phyloP scores from a whole-genome alignment of 1,140 invertebrate genomes.

The Hylaeus volcanicus region DNA sequence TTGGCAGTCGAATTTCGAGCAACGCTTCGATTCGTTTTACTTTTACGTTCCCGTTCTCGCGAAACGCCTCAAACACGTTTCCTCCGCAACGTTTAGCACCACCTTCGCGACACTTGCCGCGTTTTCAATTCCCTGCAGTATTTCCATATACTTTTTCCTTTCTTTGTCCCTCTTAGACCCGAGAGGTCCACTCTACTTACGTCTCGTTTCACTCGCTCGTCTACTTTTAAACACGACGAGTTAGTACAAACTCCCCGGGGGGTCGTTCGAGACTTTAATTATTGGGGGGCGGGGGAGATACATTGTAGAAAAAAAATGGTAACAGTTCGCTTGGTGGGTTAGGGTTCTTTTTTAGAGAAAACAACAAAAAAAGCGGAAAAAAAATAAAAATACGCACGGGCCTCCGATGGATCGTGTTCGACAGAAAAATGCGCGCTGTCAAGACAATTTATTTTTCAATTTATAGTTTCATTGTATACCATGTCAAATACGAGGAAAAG shows the following conservation, averaged over 20 bases:
- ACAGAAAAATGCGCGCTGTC: slow-evolving; percentile 21
- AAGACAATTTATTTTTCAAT: slow-evolving; percentile 14
- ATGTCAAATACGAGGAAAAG: no score
- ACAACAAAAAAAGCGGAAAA: slow-evolving; percentile 51
- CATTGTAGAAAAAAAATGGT: slow-evolving; percentile 23
- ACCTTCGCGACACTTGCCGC: slow-evolving; percentile 63
- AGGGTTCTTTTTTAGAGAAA: slow-evolving; percentile 35
- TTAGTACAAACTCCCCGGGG: slow-evolving; percentile 64
- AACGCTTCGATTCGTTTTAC: slow-evolving; percentile 19
- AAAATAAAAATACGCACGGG: slow-evolving; percentile 49
- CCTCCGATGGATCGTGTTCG: slow-evolving; percentile 16
- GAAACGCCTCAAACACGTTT: background rate
- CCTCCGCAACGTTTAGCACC: slow-evolving; percentile 59
- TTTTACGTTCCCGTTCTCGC: background rate
- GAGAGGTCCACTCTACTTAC: slow-evolving; percentile 10
- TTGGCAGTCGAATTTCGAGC: background rate
- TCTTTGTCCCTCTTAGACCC: slow-evolving; percentile 11
- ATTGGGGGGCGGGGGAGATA: slow-evolving; percentile 4
- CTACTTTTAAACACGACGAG: slow-evolving; percentile 61
- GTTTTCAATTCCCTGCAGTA: background rate
- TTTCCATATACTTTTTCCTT: slow-evolving; percentile 1
- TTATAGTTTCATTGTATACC: no score
- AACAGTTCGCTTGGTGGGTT: slow-evolving; percentile 34
- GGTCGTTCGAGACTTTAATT: slow-evolving; percentile 46
- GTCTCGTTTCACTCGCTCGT: slow-evolving; percentile 67